Percentiles rank a stretch among this genome's conserved stretches.
Evolutionary conservation across 2,113 vertebrate species (phyloP).

Genomic region (Sturnus vulgaris): DNA sequence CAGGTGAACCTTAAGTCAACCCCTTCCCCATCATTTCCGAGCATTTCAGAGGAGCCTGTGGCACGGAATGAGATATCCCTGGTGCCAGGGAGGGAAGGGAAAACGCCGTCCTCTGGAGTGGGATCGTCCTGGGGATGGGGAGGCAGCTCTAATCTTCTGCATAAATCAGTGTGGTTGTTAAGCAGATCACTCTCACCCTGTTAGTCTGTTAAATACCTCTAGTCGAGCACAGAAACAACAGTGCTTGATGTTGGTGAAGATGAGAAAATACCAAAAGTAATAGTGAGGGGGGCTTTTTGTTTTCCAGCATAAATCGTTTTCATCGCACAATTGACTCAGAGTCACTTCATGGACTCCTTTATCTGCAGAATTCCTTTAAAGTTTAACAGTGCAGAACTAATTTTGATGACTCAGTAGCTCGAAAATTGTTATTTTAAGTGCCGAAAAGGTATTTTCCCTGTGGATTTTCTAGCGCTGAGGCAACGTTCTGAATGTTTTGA

Average conservation of each 20-base stretch:
- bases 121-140: neutral
- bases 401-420: slow-evolving; percentile 60
- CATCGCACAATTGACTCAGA: neutral
- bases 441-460: slow-evolving; percentile 61
- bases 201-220: neutral
- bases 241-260: neutral
- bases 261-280: neutral
- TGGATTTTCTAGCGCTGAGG: slow-evolving; percentile 55
- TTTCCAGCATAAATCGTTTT: neutral
- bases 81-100: neutral
- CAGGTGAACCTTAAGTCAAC: neutral
- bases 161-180: neutral
- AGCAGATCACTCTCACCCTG: neutral
- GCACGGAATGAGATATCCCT: neutral
- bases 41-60: neutral
- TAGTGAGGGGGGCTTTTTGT: neutral
- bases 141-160: neutral
- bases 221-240: neutral
- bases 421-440: slow-evolving; percentile 59
- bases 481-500: slow-evolving; percentile 54
- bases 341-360: slow-evolving; percentile 21
- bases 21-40: neutral
- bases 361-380: slow-evolving; percentile 56
- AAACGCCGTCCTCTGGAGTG: accelerated
- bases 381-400: slow-evolving; percentile 69